Evolutionary conservation across 1,140 invertebrate genomes (phyloP), one percentile per base, ranked within the genome.

Genomic region (Brachionus plicatilis): DNA sequence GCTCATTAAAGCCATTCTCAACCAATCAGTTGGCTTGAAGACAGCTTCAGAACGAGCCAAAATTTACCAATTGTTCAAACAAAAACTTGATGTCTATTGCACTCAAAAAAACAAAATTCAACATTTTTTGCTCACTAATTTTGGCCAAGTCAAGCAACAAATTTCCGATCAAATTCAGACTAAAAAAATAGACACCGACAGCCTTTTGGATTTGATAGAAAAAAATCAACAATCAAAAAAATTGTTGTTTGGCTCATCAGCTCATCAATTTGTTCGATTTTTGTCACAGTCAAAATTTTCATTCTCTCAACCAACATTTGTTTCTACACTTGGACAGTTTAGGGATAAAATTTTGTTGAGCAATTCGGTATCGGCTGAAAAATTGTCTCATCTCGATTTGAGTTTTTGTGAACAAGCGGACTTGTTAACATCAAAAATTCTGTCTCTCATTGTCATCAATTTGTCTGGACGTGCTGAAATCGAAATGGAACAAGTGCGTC

Each of bases 231-330:
- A 29, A 29, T 29, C 9, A 8, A 37, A 68, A 68, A 1, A 68
- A 12, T 29, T 68, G 24, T 29, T 29, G 24, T 68, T 68, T 68
- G 65, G 24, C 14, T 27, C 11, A 14, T 68, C 65, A 37, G 29
- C 29, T 29, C 20, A 68, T 12, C 24, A 68, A 14, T 72, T 72
- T 37, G n/a, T 72, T 20, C 27, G 9, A 72, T 14, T 9, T 20
- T 37, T 72, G n/a, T 37, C 29, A n/a, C n/a, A 72, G 11, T 72
- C 68, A 72, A 72, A 72, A 43, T 72, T 72, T 72, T n/a, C 65
- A 1, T 29, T 68, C n/a, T 29, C 11, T 14, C 65, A 41, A 41
- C 29, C 12, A 41, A 17, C 33, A 2, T 3, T 5, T 68, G 11
- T 24, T 65, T 27, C 14, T 24, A 11, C 20, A 27, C 12, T 68